Base-by-base conservation (phyloP, 1,140 invertebrate genomes). In the Andrena cerasifolii region DNA sequence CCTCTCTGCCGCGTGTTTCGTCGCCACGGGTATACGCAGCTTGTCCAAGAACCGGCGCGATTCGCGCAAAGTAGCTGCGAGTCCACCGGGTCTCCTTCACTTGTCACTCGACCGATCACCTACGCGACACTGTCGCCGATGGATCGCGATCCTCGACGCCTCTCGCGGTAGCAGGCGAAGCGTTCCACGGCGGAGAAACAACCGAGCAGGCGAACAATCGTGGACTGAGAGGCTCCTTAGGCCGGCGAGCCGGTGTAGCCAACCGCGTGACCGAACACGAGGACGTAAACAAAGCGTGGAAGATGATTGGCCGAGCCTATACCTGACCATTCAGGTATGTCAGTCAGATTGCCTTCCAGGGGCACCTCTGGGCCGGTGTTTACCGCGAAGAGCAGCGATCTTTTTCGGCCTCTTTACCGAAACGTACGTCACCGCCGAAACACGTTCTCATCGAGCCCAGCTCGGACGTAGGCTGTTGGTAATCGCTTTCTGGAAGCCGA, bases 281-380 rank as follows among this genome's bases (percentile, higher is more conserved):
- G 80, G 65, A 83, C 80, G 59, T 74, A 78, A 79, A 82, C 72
- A 73, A 75, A 83, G 63, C 80, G 71, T 75, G 40, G 49, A 71
- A 67, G 83, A 76, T 67, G 74, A 88, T 89, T 89, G 87, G 87
- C 73, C 77, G 80, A 79, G 66, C 59, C 74, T 74, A 73, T 80
- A 86, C 78, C 86, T 88, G 84, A 70, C 70, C 65, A 54, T 49
- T 47, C 51, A 59, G 70, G 70, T 83, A 83, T 68, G 72, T 40
- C 28, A 33, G 49, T 28, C 33, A 12, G 26, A 8, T 5, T 16
- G 28, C 28, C n/a, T n/a, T n/a, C n/a, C n/a, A n/a, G n/a, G 28
- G 45, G n/a, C 0, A 21, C 16, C 40, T 21, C 21, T 6, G 36
- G 36, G 10, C 10, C 28, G 10, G 53, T 3, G 10, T 31, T n/a